Conservation (phyloP, 2,797 vertebrate genomes). For the Ctenopoma multispine region DNA sequence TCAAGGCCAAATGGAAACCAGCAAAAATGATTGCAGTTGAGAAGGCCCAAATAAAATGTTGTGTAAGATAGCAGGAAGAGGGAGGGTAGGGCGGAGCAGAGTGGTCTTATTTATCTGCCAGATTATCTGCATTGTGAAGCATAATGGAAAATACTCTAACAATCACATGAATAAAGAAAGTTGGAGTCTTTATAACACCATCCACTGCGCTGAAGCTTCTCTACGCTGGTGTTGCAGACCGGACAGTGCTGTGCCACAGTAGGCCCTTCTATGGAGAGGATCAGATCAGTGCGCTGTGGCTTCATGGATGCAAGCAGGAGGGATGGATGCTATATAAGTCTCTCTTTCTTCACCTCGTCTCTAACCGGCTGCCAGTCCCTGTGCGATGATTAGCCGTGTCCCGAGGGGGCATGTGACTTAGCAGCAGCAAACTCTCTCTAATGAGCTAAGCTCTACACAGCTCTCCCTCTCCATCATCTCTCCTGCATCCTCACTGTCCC, state of each 20-base stretch:
- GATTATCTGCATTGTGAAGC: constrained; percentile 12
- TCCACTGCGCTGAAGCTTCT: constrained; percentile 2
- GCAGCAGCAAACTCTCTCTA: constrained; percentile 85
- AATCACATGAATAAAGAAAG: background rate
- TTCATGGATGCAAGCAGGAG: constrained; percentile 18
- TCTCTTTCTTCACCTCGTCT: constrained; percentile 69
- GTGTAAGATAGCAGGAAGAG: too few species aligned
- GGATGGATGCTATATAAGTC: constrained; percentile 59
- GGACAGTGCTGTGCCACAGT: background rate
- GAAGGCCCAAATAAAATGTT: too few species aligned
- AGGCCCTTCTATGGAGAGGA: constrained; percentile 16
- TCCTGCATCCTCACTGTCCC: constrained; percentile 23
- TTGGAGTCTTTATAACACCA: constrained; percentile 20
- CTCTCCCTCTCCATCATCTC: constrained; percentile 50
- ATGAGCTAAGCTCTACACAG: constrained; percentile 82
- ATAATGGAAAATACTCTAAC: background rate
- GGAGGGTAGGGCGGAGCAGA: too few species aligned
- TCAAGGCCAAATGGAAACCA: too few species aligned
- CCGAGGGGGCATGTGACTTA: constrained; percentile 77
- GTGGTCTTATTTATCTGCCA: too few species aligned
- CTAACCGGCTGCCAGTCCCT: constrained; percentile 78
- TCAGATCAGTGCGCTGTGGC: constrained; percentile 13
- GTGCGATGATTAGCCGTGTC: constrained; percentile 78
- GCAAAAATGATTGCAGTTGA: too few species aligned
- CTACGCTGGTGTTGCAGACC: background rate